Evolutionary conservation across 2,797 vertebrate species (phyloP).

Genomic region (Gallinago stenura): DNA sequence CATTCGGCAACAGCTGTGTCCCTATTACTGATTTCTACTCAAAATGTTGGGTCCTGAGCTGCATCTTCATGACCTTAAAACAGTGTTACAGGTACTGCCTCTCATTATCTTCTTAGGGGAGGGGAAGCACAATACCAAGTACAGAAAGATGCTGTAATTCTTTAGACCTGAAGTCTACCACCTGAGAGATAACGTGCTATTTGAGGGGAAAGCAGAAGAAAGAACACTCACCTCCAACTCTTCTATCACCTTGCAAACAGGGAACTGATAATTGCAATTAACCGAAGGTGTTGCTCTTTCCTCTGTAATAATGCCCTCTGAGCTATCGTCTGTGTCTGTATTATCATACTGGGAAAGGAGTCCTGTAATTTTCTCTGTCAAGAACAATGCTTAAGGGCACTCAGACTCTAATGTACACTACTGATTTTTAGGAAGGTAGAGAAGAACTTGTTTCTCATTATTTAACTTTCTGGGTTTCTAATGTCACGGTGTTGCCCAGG

Average conservation of each 20-base stretch:
- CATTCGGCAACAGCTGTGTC: neutral
- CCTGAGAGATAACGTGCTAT: neutral
- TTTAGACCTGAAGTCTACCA: neutral
- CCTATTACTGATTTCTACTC: neutral
- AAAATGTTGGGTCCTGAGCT: neutral
- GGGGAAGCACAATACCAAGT: neutral
- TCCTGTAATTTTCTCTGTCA: neutral
- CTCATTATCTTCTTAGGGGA: neutral
- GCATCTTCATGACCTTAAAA: neutral
- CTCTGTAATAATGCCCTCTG: neutral
- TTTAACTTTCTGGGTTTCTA: neutral
- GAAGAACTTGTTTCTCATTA: neutral
- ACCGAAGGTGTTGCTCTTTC: neutral
- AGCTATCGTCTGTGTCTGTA: fast-evolving
- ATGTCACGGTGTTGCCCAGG: neutral
- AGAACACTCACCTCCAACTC: neutral
- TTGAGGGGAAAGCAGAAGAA: neutral
- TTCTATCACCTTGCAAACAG: neutral
- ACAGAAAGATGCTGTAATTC: neutral
- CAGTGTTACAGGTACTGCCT: neutral
- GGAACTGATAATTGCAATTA: neutral
- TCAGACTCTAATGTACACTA: neutral
- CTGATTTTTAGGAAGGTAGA: neutral
- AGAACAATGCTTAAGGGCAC: neutral
- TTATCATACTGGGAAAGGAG: fast-evolving